Evolutionary conservation across 2,888 invertebrate genomes (phyloP).

Genomic region (Tachina lurida): DNA sequence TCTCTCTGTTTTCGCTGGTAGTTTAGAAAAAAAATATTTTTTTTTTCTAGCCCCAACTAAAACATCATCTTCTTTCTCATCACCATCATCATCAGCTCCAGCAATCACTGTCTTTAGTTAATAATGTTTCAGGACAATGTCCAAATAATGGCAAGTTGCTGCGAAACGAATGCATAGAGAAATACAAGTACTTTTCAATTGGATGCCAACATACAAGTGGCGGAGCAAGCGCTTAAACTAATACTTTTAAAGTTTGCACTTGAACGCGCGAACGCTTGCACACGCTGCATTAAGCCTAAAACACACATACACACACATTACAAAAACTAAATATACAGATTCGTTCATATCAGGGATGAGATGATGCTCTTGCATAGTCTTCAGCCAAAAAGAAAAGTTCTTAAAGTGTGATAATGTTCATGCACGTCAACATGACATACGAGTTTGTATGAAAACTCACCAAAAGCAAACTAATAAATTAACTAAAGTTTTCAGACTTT

Average conservation of each 20-base stretch:
- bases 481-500: too few species aligned
- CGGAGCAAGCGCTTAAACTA: conserved; percentile 63
- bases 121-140: conserved; percentile 20
- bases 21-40: conserved; percentile 13
- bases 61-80: conserved; percentile 20
- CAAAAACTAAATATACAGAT: not conserved
- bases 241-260: conserved; percentile 70
- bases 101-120: conserved; percentile 57
- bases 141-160: conserved; percentile 9
- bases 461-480: too few species aligned
- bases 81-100: conserved; percentile 45
- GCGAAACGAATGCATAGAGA: not conserved
- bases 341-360: too few species aligned
- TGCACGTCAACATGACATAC: too few species aligned
- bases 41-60: not conserved
- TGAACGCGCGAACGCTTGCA: conserved; percentile 68
- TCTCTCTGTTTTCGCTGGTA: not conserved
- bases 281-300: conserved; percentile 30
- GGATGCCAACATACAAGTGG: conserved; percentile 61
- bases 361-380: too few species aligned
- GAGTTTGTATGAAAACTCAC: too few species aligned
- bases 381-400: too few species aligned
- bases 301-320: not conserved
- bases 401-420: too few species aligned
- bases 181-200: conserved; percentile 33